Conservation (phyloP, 2,888 invertebrate species). For the Mimumesa dahlbomi region DNA sequence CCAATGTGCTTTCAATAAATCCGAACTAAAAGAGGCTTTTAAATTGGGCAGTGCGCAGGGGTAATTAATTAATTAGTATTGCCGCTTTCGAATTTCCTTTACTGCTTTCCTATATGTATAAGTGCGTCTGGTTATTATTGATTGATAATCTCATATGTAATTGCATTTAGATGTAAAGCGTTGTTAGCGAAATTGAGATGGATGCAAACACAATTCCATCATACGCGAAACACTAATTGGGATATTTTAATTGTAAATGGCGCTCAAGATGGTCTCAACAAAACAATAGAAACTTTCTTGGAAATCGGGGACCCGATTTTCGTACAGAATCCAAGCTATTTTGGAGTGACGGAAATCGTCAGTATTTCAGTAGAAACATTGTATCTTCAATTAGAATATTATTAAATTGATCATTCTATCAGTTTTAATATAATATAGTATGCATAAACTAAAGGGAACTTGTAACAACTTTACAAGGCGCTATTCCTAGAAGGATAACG, state of each 20-base stretch:
- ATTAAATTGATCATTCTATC: slow-evolving; percentile 64
- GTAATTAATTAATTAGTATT: background rate
- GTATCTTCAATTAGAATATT: background rate
- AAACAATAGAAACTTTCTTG: background rate
- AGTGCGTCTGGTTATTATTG: no score
- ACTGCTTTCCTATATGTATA: no score
- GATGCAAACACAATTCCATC: background rate
- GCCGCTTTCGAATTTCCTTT: no score
- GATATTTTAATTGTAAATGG: background rate
- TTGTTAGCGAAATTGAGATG: background rate
- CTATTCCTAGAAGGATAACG: no score
- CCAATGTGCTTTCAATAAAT: slow-evolving; percentile 58
- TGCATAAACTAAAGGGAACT: no score
- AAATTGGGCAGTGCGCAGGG: background rate
- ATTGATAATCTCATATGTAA: no score
- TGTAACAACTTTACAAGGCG: no score
- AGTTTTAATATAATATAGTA: no score
- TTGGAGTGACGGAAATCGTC: background rate
- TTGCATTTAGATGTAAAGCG: no score
- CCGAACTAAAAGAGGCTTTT: background rate
- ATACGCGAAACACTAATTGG: background rate
- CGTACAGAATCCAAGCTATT: background rate
- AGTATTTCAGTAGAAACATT: background rate
- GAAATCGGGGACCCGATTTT: background rate
- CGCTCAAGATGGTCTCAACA: background rate